A percentile compares a stretch with the other conserved stretches of the same genome.
Evolutionary conservation across 2,888 invertebrate genomes (phyloP).

Genomic region (Diplazon laetatorius): DNA sequence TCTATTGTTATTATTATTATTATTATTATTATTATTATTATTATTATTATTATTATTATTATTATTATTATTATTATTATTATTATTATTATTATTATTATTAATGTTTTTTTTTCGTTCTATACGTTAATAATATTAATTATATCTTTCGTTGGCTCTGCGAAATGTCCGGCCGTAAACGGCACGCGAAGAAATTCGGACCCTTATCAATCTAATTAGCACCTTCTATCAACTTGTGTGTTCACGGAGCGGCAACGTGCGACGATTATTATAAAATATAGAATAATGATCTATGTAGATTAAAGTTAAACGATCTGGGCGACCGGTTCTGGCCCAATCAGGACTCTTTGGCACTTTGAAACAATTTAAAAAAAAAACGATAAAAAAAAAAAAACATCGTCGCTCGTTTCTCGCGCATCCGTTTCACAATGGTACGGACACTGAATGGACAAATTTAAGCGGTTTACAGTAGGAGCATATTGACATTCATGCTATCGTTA

Average conservation of each 20-base stretch:
- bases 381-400: slow-evolving; percentile 31
- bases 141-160: slow-evolving; percentile 63
- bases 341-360: slow-evolving; percentile 56
- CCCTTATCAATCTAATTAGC: slow-evolving; percentile 76
- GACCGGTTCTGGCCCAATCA: slow-evolving; percentile 1
- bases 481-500: slow-evolving; percentile 53
- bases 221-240: slow-evolving; percentile 78
- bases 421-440: slow-evolving; percentile 68
- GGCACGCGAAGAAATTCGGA: slow-evolving; percentile 71
- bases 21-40: slow-evolving; percentile 30
- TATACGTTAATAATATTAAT: slow-evolving; percentile 45
- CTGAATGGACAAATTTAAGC: slow-evolving; percentile 69
- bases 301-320: slow-evolving; percentile 8
- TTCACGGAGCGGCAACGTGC: slow-evolving; percentile 62
- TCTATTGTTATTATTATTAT: slow-evolving; percentile 34
- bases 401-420: slow-evolving; percentile 51
- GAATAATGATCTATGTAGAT: slow-evolving; percentile 2
- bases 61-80: slow-evolving; percentile 25
- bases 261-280: slow-evolving; percentile 32
- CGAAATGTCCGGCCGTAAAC: slow-evolving; percentile 69
- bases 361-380: slow-evolving; percentile 20
- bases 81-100: slow-evolving; percentile 29
- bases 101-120: slow-evolving; percentile 23
- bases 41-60: slow-evolving; percentile 22
- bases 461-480: slow-evolving; percentile 62